Percentiles rank a stretch among this genome's conserved stretches.
Conservation (phyloP, 1,140 invertebrate genomes). For the Diorhabda carinulata region DNA sequence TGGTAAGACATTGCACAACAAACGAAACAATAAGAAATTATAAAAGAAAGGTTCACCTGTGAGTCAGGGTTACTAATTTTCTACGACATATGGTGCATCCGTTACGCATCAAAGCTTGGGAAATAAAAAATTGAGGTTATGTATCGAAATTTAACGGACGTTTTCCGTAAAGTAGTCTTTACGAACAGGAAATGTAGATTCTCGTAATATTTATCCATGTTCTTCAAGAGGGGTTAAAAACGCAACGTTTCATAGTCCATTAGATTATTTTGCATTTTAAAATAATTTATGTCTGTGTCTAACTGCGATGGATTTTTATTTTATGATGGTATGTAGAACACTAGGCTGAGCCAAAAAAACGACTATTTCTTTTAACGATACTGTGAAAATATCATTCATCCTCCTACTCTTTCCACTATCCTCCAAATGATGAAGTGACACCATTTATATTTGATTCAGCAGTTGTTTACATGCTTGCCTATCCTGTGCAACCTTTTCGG, state of each 20-base stretch:
- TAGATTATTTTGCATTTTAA: slow-evolving; percentile 9
- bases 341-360: no score
- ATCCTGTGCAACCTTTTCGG: no score
- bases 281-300: not conserved
- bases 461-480: no score
- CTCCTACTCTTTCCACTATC: no score
- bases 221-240: slow-evolving; percentile 8
- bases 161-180: slow-evolving; percentile 10
- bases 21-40: not conserved
- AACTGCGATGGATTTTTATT: no score
- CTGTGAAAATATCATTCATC: no score
- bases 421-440: no score
- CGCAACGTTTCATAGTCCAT: slow-evolving; percentile 10
- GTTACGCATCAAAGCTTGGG: slow-evolving; percentile 22
- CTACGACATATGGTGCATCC: slow-evolving; percentile 20
- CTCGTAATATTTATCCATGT: not conserved
- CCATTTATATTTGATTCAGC: no score
- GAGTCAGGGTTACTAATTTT: slow-evolving; percentile 3
- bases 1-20: not conserved
- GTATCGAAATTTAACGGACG: slow-evolving; percentile 9
- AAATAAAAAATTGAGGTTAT: slow-evolving; percentile 14
- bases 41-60: slow-evolving; percentile 2
- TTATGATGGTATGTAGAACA: no score
- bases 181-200: slow-evolving; percentile 7
- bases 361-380: no score